Evolutionary conservation across 2,888 invertebrate species (phyloP), one percentile per base, ranked within the genome.

Genomic region (Subacronicta megacephala): DNA sequence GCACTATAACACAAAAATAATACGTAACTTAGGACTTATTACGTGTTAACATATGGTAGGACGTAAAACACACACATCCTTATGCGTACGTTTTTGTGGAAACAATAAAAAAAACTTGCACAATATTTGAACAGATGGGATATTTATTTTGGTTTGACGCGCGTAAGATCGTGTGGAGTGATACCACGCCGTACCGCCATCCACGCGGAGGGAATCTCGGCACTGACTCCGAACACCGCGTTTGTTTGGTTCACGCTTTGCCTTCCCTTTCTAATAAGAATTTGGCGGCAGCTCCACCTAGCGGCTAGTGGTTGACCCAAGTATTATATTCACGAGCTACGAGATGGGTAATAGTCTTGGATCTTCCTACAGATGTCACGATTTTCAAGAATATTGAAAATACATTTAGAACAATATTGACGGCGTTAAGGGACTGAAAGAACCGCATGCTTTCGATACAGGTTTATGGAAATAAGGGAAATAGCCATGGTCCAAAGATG

Each of bases 111-210:
- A 89, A 85, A 90, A 92, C 90, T 88, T 86, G 85, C 90, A 91
- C 90, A 90, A 89, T 92, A 90, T 90, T 90, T 90, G 83, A 88
- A 92, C 93, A 93, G 92, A 90, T 93, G 93, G 87, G 81, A 71
- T 85, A 87, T 90, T 89, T 92, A 91, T 91, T 93, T 91, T 90
- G 83, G 89, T 89, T 66, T 85, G 84, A 86, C 92, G 87, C 90
- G 89, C 87, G 84, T 78, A 78, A 79, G 58, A 77, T 73, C 54
- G 59, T 61, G 50, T 47, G 55, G 26, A 40, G 56, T 44, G 53
- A 31, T 18, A 53, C 62, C 45, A 52, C 64, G 64, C 72, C 78
- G 71, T 66, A 66, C 81, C 68, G 16, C 81, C 80, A 58, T 61
- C 67, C 83, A 67, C 80, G 61, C 70, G 74, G 81, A 82, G 81